phyloP scores from a whole-genome alignment of 2,888 invertebrate species.

The Harmothoe impar region DNA sequence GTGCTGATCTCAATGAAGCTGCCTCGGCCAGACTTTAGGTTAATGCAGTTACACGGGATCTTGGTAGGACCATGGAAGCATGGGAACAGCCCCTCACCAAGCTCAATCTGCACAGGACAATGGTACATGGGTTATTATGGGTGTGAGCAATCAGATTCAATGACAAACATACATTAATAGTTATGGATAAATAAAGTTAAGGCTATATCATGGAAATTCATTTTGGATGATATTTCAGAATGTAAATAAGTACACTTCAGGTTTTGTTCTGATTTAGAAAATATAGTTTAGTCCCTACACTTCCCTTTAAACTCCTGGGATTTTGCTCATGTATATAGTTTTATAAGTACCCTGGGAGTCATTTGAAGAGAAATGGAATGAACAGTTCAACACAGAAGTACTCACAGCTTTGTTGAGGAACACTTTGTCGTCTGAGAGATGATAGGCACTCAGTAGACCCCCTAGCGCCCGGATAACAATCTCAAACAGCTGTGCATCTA shows the following conservation, averaged over 20 bases:
- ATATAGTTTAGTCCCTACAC: too few relatives aligned
- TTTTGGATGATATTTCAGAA: too few relatives aligned
- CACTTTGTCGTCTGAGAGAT: slow-evolving; percentile 93
- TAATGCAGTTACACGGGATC: slow-evolving; percentile 95
- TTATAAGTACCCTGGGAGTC: too few relatives aligned
- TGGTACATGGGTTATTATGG: too few relatives aligned
- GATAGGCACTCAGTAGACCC: slow-evolving; percentile 94
- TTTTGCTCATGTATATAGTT: too few relatives aligned
- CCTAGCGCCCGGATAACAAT: slow-evolving; percentile 96
- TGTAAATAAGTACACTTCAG: too few relatives aligned
- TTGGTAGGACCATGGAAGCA: slow-evolving; percentile 90
- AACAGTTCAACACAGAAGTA: slow-evolving; percentile 57
- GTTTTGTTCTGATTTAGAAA: too few relatives aligned
- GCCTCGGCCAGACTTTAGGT: slow-evolving; percentile 94
- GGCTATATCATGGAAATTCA: too few relatives aligned
- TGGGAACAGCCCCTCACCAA: slow-evolving; percentile 93
- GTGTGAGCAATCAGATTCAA: too few relatives aligned
- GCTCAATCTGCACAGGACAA: slow-evolving; percentile 85
- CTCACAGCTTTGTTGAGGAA: slow-evolving; percentile 92
- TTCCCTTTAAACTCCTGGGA: too few relatives aligned
- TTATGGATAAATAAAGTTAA: too few relatives aligned
- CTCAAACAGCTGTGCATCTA: slow-evolving; percentile 85
- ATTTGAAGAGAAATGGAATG: not conserved
- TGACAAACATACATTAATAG: too few relatives aligned
- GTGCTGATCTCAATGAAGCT: slow-evolving; percentile 88